A percentile compares a stretch with the other conserved stretches of the same genome.
These are phyloP conservation scores for Scyliorhinus canicula DNA, from an alignment of 2,797 vertebrate genomes.

Conservation along the genomic window DNA sequence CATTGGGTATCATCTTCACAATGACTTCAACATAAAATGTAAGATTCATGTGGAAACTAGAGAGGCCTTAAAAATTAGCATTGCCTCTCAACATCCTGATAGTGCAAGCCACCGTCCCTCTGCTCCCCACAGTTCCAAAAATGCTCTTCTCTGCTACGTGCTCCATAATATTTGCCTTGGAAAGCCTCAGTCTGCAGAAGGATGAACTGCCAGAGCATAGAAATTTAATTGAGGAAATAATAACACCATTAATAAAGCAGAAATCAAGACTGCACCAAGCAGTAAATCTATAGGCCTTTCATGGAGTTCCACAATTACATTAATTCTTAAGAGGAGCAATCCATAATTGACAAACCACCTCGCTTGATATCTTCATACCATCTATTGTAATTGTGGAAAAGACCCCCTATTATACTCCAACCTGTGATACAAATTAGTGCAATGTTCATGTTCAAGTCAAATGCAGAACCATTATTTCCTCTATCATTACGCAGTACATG, in stretches of 20 bases:
- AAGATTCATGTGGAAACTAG: background rate
- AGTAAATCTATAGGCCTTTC: background rate
- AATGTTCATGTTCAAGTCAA: background rate
- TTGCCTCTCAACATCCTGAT: background rate
- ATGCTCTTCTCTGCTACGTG: background rate
- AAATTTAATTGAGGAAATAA: background rate
- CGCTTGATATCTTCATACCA: background rate
- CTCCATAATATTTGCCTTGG: background rate
- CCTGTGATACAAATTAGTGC: background rate
- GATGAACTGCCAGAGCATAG: background rate
- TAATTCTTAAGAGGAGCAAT: background rate
- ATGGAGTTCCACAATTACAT: background rate
- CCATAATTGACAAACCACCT: background rate
- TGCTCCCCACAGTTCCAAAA: background rate
- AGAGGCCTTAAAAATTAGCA: background rate
- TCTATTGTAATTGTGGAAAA: background rate
- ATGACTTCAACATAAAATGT: background rate
- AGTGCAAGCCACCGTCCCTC: background rate
- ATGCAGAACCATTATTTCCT: background rate
- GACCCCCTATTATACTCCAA: background rate
- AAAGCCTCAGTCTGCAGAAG: background rate
- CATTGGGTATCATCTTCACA: background rate
- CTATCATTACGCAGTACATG: background rate
- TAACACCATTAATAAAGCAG: background rate
- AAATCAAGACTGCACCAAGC: background rate